Conservation (phyloP, 2,888 invertebrate genomes). For the Argyra leucocephala region DNA sequence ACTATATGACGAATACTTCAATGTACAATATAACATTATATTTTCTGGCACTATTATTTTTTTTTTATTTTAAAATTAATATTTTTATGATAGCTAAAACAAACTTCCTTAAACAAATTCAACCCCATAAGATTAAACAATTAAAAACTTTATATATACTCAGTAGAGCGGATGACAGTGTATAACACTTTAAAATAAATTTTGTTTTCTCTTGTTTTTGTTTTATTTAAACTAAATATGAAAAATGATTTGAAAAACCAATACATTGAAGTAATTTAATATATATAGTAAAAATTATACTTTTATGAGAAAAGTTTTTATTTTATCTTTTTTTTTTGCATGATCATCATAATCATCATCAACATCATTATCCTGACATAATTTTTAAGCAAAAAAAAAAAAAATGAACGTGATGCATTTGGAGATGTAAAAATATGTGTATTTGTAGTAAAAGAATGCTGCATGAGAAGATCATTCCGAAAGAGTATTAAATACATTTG, state of each 20-base stretch:
- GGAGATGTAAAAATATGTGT: background rate
- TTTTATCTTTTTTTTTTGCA: no score
- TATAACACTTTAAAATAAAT: background rate
- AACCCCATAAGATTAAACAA: background rate
- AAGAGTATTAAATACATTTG: background rate
- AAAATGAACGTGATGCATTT: background rate
- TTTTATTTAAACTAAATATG: no score
- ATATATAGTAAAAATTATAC: no score
- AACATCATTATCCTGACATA: background rate
- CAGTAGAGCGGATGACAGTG: slow-evolving; percentile 1
- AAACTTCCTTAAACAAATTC: background rate
- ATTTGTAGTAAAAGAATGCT: background rate
- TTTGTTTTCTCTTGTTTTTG: no score
- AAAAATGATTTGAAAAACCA: no score
- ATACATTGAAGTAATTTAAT: no score
- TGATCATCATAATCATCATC: background rate
- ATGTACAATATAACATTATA: no score
- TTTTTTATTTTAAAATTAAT: no score
- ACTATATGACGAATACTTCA: no score
- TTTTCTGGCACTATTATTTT: no score
- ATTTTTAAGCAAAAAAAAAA: background rate
- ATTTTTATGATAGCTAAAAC: no score
- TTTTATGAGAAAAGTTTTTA: no score
- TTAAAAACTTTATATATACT: background rate
- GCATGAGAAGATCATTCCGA: background rate